phyloP scores from a whole-genome alignment of 1,140 invertebrate genomes.

The Mizuhopecten yessoensis region DNA sequence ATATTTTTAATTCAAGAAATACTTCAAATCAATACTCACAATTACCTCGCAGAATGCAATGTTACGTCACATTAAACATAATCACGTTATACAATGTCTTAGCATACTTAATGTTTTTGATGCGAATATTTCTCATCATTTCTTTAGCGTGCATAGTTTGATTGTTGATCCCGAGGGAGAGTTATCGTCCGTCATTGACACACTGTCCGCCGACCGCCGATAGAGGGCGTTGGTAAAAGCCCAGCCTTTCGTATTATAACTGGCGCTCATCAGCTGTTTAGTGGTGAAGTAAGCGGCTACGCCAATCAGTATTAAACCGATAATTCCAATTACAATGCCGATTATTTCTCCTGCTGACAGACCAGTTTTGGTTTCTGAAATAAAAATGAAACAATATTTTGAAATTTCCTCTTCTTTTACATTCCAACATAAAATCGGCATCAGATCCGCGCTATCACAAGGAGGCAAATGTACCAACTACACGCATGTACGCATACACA shows the following conservation, averaged over 20 bases:
- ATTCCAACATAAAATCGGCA: no score
- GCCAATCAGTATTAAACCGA: neutral
- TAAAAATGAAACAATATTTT: neutral
- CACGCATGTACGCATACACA: no score
- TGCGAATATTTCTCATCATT: neutral
- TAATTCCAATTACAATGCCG: neutral
- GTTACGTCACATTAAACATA: no score
- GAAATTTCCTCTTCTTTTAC: no score
- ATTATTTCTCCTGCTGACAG: neutral
- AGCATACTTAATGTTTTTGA: no score
- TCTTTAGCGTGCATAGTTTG: neutral
- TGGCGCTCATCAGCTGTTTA: neutral
- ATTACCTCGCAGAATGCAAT: no score
- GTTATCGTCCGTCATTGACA: neutral
- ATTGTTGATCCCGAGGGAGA: neutral
- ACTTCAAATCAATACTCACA: no score
- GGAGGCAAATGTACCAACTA: no score
- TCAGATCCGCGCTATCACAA: no score
- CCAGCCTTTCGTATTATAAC: neutral
- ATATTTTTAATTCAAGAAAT: no score
- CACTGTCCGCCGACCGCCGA: neutral
- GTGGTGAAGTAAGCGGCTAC: neutral
- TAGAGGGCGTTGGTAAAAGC: conserved; percentile 25
- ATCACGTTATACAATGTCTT: no score
- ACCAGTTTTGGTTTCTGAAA: neutral